Evolutionary conservation across 2,113 vertebrate genomes (phyloP).

Genomic region (Hymenochirus boettgeri): DNA sequence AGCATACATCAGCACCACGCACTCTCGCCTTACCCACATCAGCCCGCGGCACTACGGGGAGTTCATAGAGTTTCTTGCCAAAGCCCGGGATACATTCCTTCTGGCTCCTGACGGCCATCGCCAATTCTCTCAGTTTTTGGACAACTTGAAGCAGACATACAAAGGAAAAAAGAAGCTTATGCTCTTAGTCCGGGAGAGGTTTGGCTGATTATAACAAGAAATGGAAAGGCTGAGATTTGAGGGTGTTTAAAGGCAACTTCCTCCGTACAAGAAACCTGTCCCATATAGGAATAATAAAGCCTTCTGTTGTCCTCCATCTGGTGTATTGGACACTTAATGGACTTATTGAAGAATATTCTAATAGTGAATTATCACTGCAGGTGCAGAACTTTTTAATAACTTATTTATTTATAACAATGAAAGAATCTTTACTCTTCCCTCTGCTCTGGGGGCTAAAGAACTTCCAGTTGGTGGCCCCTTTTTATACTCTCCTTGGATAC

Average conservation of each 20-base stretch:
- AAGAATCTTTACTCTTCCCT: neutral
- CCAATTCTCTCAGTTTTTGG: slow-evolving; percentile 59
- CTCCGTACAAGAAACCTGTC: neutral
- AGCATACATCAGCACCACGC: slow-evolving; percentile 60
- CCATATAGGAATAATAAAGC: neutral
- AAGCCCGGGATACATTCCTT: slow-evolving; percentile 61
- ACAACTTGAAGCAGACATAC: slow-evolving; percentile 63
- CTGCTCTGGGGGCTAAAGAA: neutral
- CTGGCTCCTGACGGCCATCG: slow-evolving; percentile 58
- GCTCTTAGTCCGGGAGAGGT: slow-evolving; percentile 61
- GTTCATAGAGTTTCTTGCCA: slow-evolving; percentile 61
- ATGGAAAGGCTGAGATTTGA: neutral
- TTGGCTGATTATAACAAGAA: slow-evolving; percentile 47
- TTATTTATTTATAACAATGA: slow-evolving; percentile 27
- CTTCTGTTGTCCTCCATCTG: neutral
- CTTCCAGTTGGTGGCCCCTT: neutral
- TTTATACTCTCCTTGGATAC: no score
- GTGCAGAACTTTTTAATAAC: no score
- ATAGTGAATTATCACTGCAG: no score
- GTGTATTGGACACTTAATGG: neutral
- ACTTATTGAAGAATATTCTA: no score
- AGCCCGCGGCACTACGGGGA: slow-evolving; percentile 61
- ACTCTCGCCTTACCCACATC: slow-evolving; percentile 63
- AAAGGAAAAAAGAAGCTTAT: slow-evolving; percentile 66
- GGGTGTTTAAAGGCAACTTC: neutral